Base-by-base conservation (phyloP, 2,113 vertebrate species). In the Brachirus orientalis region DNA sequence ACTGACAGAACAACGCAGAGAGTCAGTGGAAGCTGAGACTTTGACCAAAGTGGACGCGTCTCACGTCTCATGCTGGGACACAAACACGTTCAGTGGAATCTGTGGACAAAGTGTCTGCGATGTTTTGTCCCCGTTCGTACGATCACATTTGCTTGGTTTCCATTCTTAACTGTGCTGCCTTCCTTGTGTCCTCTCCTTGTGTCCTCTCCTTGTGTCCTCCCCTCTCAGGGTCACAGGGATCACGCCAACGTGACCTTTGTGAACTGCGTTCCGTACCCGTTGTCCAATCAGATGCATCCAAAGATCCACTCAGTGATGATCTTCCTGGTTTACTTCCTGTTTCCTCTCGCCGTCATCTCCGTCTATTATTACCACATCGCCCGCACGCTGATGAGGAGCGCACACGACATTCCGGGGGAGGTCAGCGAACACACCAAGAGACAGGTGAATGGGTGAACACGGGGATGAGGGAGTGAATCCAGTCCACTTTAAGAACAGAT, bases 301-400 rank as follows among this genome's bases (percentile, higher is more conserved):
- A 97, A 95, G 87, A 95, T 98, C 65, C 97, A 98, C 81, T 96
- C 97, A 0, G 92, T 98, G 51, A 84, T 98, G 88, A 95, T 99
- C 79, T 98, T 99, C 86, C 88, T 98, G 57, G 94, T 98, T 6
- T 99, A 99, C 85, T 98, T 97, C 82, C 94, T 98, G 70, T 75
- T 97, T 10, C 97, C 97, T 20, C 94, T 99, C 71, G 69, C 77
- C 62, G 88, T 98, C 80, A 99, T 99, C 88, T 96, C 95, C 2
- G 73, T 96, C 71, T 98, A 97, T 79, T 98, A 98, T 76, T 97
- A 91, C 77, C 97, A 98, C 68, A 98, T 98, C 79, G 96, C 97
- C 38, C 94, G 90, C 62, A 96, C 95, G 46, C 94, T 99, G 76
- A 92, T 96, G 84, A 94, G 90, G 89, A 99, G 97, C 71, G 95